phyloP scores from a whole-genome alignment of 2,113 vertebrate species.

The Ageneiosus marmoratus region DNA sequence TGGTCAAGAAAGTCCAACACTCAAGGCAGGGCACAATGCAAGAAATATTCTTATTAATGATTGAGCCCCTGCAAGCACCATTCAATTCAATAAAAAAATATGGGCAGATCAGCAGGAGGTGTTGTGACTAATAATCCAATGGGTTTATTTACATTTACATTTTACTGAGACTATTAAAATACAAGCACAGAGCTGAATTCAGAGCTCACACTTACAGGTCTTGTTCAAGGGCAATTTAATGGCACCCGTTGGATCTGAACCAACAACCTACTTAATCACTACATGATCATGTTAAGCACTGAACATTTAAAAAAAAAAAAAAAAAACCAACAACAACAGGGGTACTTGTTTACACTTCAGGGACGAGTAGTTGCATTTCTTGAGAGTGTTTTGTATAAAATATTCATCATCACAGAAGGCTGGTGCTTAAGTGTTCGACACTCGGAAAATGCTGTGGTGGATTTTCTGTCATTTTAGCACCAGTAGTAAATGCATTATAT shows the following conservation, averaged over 20 bases:
- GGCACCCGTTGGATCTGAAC: neutral
- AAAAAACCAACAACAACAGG: neutral
- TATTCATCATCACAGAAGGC: neutral
- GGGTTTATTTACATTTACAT: neutral
- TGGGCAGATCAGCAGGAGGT: neutral
- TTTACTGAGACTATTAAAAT: too few relatives aligned
- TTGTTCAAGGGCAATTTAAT: neutral
- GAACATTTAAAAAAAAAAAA: too few relatives aligned
- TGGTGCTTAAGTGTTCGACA: neutral
- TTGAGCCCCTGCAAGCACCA: too few relatives aligned
- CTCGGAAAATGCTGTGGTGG: neutral
- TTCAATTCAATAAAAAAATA: neutral
- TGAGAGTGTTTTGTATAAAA: neutral
- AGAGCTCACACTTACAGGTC: neutral
- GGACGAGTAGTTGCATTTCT: neutral
- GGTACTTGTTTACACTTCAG: neutral
- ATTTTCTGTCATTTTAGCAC: neutral
- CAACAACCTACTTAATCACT: neutral
- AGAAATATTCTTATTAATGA: neutral
- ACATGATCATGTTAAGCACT: neutral
- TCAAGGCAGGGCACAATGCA: slow-evolving; percentile 2
- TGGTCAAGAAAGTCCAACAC: neutral
- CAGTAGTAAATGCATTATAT: neutral
- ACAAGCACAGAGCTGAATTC: neutral
- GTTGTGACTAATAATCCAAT: neutral